Conservation (phyloP, 1,140 invertebrate genomes). For the Conopomorpha cramerella region DNA sequence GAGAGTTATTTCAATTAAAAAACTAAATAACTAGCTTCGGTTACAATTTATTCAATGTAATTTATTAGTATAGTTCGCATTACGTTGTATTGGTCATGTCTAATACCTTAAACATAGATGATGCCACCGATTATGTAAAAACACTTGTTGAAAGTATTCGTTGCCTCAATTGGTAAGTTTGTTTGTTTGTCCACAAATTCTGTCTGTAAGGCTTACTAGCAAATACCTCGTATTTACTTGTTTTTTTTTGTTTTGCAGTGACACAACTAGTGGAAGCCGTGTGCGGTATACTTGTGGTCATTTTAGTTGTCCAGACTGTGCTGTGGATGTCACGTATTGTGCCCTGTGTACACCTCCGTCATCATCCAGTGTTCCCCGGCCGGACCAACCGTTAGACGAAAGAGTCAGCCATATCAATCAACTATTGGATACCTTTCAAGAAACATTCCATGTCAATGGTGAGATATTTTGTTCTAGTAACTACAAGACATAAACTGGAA, state of each 20-base stretch:
- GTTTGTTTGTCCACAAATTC: not conserved
- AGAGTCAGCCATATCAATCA: constrained; percentile 18
- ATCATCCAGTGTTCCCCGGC: not conserved
- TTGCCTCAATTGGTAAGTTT: constrained; percentile 28
- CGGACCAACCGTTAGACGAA: constrained; percentile 16
- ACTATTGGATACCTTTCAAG: constrained; percentile 5
- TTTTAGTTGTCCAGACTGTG: constrained; percentile 23
- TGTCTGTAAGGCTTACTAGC: not conserved
- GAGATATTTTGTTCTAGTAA: no score
- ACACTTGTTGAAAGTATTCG: constrained; percentile 19
- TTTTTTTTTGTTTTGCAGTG: constrained; percentile 18
- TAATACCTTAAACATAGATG: constrained; percentile 15
- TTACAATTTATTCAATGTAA: no score
- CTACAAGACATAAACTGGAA: no score
- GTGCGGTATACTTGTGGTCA: constrained; percentile 35
- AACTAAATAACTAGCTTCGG: no score
- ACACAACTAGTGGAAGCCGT: constrained; percentile 15
- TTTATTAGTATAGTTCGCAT: not conserved
- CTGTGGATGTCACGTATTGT: constrained; percentile 15
- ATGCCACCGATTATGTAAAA: constrained; percentile 18
- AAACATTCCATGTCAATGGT: not conserved
- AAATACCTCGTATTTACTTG: not conserved
- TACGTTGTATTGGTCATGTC: constrained; percentile 11
- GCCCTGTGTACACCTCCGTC: constrained; percentile 16
- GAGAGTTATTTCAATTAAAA: no score